Evolutionary conservation across 1,140 invertebrate species (phyloP).

Genomic region (Argopecten irradians): DNA sequence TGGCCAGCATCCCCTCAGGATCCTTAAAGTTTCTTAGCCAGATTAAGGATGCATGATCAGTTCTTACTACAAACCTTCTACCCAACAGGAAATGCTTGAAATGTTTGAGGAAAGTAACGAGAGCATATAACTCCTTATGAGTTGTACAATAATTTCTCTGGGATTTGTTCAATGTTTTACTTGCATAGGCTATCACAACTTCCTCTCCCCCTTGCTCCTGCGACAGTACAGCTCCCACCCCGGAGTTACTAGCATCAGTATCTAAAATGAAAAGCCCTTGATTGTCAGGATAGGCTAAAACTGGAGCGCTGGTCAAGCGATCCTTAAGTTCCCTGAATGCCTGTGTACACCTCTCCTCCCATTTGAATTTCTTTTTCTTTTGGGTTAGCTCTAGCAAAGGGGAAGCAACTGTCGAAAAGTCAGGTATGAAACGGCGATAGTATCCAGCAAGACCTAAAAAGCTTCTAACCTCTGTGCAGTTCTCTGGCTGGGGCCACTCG

Average conservation of each 20-base stretch:
- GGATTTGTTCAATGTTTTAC: background rate
- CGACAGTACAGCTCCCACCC: background rate
- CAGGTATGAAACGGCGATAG: slow-evolving; percentile 7
- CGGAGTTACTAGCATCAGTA: background rate
- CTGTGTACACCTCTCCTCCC: background rate
- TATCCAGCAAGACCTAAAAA: slow-evolving; percentile 29
- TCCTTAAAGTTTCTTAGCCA: too few relatives aligned
- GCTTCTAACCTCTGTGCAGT: background rate
- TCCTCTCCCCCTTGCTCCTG: background rate
- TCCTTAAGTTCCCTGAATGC: slow-evolving; percentile 57
- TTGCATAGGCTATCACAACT: background rate
- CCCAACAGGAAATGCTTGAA: too few relatives aligned
- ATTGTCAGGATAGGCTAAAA: slow-evolving; percentile 39
- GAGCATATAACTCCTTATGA: background rate
- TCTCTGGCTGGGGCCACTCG: background rate
- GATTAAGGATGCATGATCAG: background rate
- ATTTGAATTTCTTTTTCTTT: slow-evolving; percentile 4
- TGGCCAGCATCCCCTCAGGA: too few relatives aligned
- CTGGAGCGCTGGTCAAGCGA: slow-evolving; percentile 50
- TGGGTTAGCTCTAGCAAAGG: background rate
- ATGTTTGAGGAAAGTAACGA: too few relatives aligned
- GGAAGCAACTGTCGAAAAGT: slow-evolving; percentile 20
- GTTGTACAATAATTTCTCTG: background rate
- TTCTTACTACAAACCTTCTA: background rate
- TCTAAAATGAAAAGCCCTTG: background rate